phyloP scores from a whole-genome alignment of 1,140 invertebrate species.

The Scaptodrosophila lebanonensis region DNA sequence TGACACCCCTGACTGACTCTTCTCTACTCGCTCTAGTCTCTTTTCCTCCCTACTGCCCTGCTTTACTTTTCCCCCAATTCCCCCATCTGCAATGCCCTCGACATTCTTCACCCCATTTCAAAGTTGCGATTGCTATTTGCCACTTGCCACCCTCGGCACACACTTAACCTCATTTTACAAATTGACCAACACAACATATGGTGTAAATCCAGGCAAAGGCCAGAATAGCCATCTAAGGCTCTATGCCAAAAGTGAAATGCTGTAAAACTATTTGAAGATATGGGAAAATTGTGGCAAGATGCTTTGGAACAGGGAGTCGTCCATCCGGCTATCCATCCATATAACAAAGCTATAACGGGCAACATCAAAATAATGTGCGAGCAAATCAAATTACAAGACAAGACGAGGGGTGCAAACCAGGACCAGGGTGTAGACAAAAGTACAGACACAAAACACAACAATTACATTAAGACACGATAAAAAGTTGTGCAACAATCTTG shows the following conservation, averaged over 20 bases:
- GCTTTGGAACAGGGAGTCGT: too few relatives aligned
- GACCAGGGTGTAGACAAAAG: not conserved
- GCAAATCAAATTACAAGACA: slow-evolving; percentile 72
- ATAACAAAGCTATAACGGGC: slow-evolving; percentile 30
- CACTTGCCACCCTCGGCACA: slow-evolving; percentile 11
- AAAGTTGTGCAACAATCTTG: slow-evolving; percentile 70
- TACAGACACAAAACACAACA: slow-evolving; percentile 62
- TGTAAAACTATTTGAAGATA: slow-evolving; percentile 65
- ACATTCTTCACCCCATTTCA: slow-evolving; percentile 26
- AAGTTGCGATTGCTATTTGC: slow-evolving; percentile 15
- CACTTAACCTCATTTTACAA: slow-evolving; percentile 67
- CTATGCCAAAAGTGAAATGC: slow-evolving; percentile 56
- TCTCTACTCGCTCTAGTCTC: slow-evolving; percentile 14
- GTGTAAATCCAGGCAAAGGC: slow-evolving; percentile 66
- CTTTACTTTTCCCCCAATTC: slow-evolving; percentile 20
- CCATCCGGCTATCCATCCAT: not conserved
- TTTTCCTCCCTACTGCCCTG: not conserved
- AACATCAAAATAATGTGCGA: slow-evolving; percentile 70
- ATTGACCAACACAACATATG: slow-evolving; percentile 67
- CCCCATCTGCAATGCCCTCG: too few relatives aligned
- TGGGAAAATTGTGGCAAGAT: slow-evolving; percentile 27
- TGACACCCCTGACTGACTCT: slow-evolving; percentile 6
- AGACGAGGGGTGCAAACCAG: slow-evolving; percentile 2
- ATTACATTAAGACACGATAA: slow-evolving; percentile 75
- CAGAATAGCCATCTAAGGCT: slow-evolving; percentile 44